A percentile compares a stretch with the other conserved stretches of the same genome.
Evolutionary conservation across 2,113 vertebrate genomes (phyloP).

Genomic region (Colinus virginianus): DNA sequence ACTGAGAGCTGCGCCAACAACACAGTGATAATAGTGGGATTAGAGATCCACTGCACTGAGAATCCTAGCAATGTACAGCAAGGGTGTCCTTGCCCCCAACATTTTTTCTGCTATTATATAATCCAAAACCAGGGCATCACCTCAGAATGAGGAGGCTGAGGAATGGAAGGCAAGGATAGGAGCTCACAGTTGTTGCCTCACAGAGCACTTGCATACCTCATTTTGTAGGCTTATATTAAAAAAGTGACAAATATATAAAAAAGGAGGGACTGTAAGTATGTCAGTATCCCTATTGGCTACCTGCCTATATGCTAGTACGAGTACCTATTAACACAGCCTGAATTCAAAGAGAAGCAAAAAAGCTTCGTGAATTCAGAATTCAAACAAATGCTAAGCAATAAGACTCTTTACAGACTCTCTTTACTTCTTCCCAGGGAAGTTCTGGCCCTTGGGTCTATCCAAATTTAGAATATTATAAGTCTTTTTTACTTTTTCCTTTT

Average conservation of each 20-base stretch:
- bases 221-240: not conserved
- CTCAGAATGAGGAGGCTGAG: not conserved
- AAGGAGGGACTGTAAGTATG: not conserved
- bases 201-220: not conserved
- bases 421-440: not conserved
- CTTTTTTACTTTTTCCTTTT: not conserved
- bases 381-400: slow-evolving; percentile 37
- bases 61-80: not conserved
- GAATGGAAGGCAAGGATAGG: not conserved
- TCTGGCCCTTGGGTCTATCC: not conserved
- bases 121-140: not conserved
- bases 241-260: not conserved
- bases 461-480: not conserved
- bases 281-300: not conserved
- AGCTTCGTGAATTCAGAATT: slow-evolving; percentile 35
- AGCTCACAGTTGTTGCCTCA: not conserved
- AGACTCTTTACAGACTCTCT: not conserved
- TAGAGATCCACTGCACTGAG: not conserved
- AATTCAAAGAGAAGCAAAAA: slow-evolving; percentile 33
- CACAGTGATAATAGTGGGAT: not conserved
- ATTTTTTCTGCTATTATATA: not conserved
- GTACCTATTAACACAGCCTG: slow-evolving; percentile 14
- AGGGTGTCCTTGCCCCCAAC: not conserved
- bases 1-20: not conserved
- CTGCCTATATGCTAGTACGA: slow-evolving; percentile 20